Conservation (phyloP, 1,140 invertebrate genomes). For the Bradynema listronoti region DNA sequence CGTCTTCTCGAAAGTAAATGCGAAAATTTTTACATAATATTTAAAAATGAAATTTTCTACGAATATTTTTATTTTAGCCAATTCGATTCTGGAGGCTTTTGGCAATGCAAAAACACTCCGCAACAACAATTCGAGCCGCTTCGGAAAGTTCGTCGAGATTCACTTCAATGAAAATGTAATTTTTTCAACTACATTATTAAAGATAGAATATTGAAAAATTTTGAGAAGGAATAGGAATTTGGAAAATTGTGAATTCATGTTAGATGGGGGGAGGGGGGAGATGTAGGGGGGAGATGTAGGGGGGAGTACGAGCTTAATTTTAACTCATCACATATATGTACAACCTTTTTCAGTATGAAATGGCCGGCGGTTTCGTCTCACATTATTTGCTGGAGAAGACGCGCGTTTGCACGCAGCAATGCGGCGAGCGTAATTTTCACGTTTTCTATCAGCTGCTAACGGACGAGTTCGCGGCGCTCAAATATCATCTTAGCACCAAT, state of each 20-base stretch:
- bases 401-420: slow-evolving; percentile 75
- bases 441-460: slow-evolving; percentile 90
- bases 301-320: no score
- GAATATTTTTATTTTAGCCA: no score
- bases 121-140: slow-evolving; percentile 95
- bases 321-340: no score
- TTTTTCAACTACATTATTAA: no score
- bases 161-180: slow-evolving; percentile 75
- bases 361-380: slow-evolving; percentile 86
- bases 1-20: slow-evolving; percentile 70
- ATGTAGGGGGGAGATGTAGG: no score
- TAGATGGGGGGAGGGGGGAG: background rate
- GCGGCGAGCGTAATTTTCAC: slow-evolving; percentile 87
- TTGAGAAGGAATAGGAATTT: background rate
- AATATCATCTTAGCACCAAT: no score
- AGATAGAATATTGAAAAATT: no score
- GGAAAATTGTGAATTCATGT: background rate
- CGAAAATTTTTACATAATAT: background rate
- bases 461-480: no score
- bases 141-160: slow-evolving; percentile 97
- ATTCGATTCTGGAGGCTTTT: slow-evolving; percentile 89
- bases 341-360: slow-evolving; percentile 64
- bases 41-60: no score
- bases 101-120: slow-evolving; percentile 88
- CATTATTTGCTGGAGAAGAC: slow-evolving; percentile 90